Evolutionary conservation across 1,140 invertebrate genomes (phyloP).

Genomic region (Araneus ventricosus): DNA sequence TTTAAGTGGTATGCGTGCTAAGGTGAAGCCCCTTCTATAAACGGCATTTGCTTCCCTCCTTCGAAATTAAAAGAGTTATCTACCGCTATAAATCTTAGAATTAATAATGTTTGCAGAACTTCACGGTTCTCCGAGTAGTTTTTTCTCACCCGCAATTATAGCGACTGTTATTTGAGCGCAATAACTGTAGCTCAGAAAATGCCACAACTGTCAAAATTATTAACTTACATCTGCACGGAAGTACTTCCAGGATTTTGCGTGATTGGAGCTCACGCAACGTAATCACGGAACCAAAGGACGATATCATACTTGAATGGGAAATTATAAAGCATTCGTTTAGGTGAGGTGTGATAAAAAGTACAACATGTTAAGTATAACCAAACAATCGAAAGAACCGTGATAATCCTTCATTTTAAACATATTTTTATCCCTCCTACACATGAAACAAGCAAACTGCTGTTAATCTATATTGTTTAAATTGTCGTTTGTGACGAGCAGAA

Average conservation of each 20-base stretch:
- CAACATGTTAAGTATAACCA: too few relatives aligned
- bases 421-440: too few relatives aligned
- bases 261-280: not conserved
- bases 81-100: slow-evolving; percentile 25
- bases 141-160: slow-evolving; percentile 45
- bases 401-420: too few relatives aligned
- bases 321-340: not conserved
- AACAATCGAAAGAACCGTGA: too few relatives aligned
- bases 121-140: not conserved
- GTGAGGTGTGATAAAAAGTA: too few relatives aligned
- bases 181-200: slow-evolving; percentile 42
- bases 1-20: not conserved
- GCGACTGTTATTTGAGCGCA: slow-evolving; percentile 18
- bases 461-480: too few relatives aligned
- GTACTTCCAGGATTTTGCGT: slow-evolving; percentile 9
- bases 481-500: too few relatives aligned
- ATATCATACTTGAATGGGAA: not conserved
- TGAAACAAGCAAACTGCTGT: too few relatives aligned
- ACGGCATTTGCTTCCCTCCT: not conserved
- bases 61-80: slow-evolving; percentile 9
- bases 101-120: slow-evolving; percentile 61
- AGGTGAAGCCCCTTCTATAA: not conserved
- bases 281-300: not conserved
- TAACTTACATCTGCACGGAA: slow-evolving; percentile 32
- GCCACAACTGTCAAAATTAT: slow-evolving; percentile 52